Percentiles rank a stretch among this genome's conserved stretches.
phyloP scores from a whole-genome alignment of 2,888 invertebrate species.

The Mesorhabditis spiculigera region DNA sequence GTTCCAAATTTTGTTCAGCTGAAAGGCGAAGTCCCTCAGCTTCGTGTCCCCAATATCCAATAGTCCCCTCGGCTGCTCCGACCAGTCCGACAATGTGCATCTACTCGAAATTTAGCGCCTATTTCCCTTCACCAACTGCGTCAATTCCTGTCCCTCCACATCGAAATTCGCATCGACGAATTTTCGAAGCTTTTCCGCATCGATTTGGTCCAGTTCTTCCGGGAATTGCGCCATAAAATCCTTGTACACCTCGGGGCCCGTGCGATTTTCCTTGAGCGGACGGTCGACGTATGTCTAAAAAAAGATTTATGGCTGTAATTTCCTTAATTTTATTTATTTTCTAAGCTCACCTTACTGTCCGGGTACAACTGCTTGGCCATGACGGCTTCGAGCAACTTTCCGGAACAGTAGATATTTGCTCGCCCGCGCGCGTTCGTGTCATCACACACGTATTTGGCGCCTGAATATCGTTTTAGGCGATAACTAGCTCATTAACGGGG shows the following conservation, averaged over 20 bases:
- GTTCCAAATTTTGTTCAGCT: conserved; percentile 62
- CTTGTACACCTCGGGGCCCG: conserved; percentile 15
- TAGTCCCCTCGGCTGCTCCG: conserved; percentile 19
- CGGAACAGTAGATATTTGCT: conserved; percentile 50
- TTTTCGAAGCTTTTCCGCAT: conserved; percentile 25
- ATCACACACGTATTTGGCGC: conserved; percentile 33
- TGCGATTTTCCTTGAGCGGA: conserved; percentile 32
- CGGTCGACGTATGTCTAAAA: conserved; percentile 34
- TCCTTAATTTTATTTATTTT: neutral
- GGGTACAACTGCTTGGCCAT: conserved; percentile 39
- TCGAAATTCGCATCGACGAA: conserved; percentile 53
- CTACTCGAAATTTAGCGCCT: conserved; percentile 16
- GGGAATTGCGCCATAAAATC: conserved; percentile 29
- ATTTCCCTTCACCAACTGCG: conserved; percentile 12
- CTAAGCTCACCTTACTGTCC: conserved; percentile 28
- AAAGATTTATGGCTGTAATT: neutral
- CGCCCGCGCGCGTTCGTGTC: conserved; percentile 29
- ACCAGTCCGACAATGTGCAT: conserved; percentile 47
- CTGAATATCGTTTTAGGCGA: neutral
- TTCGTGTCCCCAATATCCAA: conserved; percentile 69
- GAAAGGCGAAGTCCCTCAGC: conserved; percentile 68
- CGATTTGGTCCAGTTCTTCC: conserved; percentile 26
- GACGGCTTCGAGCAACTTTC: conserved; percentile 49
- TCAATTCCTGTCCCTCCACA: conserved; percentile 45
- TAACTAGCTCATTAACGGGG: too few relatives aligned